Conservation (phyloP, 2,888 invertebrate species). For the Drosophila mercatorum region DNA sequence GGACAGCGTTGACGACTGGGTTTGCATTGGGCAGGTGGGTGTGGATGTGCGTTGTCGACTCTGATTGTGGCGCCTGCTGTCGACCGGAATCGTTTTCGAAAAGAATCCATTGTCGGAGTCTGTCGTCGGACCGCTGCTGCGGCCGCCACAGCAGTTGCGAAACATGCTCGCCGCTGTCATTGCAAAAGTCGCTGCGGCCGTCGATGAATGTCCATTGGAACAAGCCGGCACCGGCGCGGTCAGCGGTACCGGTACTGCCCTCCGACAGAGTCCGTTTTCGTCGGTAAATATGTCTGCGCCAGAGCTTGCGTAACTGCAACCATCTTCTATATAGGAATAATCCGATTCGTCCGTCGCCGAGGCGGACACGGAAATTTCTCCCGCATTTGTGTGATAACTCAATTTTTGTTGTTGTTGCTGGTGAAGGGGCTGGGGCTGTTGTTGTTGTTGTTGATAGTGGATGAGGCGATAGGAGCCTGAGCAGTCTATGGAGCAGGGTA, state of each 20-base stretch:
- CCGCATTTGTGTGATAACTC: constrained; percentile 29
- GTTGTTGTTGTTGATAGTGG: constrained; percentile 19
- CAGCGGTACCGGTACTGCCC: constrained; percentile 6
- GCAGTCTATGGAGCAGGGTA: constrained; percentile 61
- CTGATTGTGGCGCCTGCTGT: constrained; percentile 40
- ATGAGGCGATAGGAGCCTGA: constrained; percentile 45
- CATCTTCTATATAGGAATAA: constrained; percentile 67
- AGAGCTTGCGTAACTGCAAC: constrained; percentile 80
- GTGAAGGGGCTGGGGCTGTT: background rate
- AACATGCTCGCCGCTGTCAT: constrained; percentile 75
- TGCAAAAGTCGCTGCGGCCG: constrained; percentile 52
- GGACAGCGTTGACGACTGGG: constrained; percentile 31
- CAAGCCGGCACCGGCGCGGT: constrained; percentile 20
- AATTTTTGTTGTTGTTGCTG: constrained; percentile 42
- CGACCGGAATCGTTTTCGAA: constrained; percentile 20
- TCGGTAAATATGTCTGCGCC: constrained; percentile 76
- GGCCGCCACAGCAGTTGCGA: constrained; percentile 80
- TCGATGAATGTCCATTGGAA: constrained; percentile 22
- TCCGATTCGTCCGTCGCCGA: constrained; percentile 51
- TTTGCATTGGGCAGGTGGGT: constrained; percentile 45
- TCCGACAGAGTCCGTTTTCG: constrained; percentile 45
- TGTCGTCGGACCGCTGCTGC: constrained; percentile 41
- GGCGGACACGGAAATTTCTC: constrained; percentile 31
- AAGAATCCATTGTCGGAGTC: constrained; percentile 62
- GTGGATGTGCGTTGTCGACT: constrained; percentile 36